Percentiles rank a stretch among this genome's conserved stretches.
These are phyloP conservation scores for Drosophila arawakana DNA, from an alignment of 1,140 invertebrate species.

Conservation along the genomic window DNA sequence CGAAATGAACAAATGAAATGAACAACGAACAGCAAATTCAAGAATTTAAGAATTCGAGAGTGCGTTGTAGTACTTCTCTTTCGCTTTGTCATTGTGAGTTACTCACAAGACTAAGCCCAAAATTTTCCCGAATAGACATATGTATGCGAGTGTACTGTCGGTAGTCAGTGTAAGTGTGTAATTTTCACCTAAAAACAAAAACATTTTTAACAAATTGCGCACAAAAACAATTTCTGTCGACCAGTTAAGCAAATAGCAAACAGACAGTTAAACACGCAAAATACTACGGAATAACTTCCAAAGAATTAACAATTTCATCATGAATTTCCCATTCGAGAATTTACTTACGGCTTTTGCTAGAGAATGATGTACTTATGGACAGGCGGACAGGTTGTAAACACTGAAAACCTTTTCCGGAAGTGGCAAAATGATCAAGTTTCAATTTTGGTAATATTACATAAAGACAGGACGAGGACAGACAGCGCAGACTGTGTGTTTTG, in stretches of 20 bases:
- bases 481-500: neutral
- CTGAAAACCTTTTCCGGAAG: slow-evolving; percentile 37
- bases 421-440: slow-evolving; percentile 4
- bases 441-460: neutral
- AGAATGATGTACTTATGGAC: neutral
- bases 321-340: slow-evolving; percentile 46
- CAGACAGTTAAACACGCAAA: slow-evolving; percentile 50
- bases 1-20: neutral
- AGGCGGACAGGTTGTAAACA: slow-evolving; percentile 15
- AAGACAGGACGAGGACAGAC: neutral
- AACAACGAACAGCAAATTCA: slow-evolving; percentile 32
- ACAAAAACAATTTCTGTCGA: slow-evolving; percentile 50
- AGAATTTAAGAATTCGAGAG: slow-evolving; percentile 41
- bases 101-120: slow-evolving; percentile 24
- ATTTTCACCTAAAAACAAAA: slow-evolving; percentile 11
- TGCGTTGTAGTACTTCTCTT: neutral
- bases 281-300: slow-evolving; percentile 40
- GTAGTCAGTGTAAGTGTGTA: neutral
- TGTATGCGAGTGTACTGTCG: neutral
- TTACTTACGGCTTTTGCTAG: neutral
- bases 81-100: slow-evolving; percentile 41
- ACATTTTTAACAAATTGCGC: slow-evolving; percentile 62
- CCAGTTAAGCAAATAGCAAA: slow-evolving; percentile 74
- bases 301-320: slow-evolving; percentile 76
- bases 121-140: slow-evolving; percentile 28